Base-by-base conservation (phyloP, 1,140 invertebrate species). In the Polypedilum pembai region DNA sequence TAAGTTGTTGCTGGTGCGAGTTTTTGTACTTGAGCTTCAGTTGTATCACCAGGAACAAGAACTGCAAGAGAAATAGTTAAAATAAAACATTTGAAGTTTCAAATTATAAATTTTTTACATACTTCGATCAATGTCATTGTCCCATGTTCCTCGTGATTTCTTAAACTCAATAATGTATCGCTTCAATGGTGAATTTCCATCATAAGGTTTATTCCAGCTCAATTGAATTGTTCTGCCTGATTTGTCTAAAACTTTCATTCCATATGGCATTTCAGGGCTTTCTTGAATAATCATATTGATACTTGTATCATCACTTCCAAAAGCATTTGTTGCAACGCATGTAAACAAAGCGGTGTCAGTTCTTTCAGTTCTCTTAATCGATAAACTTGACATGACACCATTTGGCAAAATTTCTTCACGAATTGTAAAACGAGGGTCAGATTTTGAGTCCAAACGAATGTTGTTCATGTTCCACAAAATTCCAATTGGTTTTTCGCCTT, bases 201-300 rank as follows among this genome's bases (percentile, higher is more conserved):
- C 92, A 82, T 96, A 98, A 15, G 95, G 95, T 74, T 92, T 90
- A 24, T 91, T 91, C 96, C 96, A 98, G 15, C 91, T 92, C 2
- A 98, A 84, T 79, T 94, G 92, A 69, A 96, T 92, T 7, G 91
- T 91, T 76, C 94, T 87, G 77, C 95, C 95, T 74, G 92, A 94
- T 83, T 95, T 94, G 81, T 96, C 93, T 56, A 96, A 84, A 20
- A 98, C 92, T 83, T 94, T 95, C 17, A 97, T 82, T 77, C 92
- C 92, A 79, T 92, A 92, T 0, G 96, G 95, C 73, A 94, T 89
- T 85, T 98, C 95, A 3, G 96, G 95, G 41, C 92, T 91, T 87
- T 98, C 96, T 90, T 97, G 95, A 76, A 98, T 92, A 79, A 96
- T 95, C 85, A 98, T 90, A 80, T 96, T 95, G 79, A 97, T 96